phyloP scores from a whole-genome alignment of 2,888 invertebrate genomes.

The Tanypteryx hageni region DNA sequence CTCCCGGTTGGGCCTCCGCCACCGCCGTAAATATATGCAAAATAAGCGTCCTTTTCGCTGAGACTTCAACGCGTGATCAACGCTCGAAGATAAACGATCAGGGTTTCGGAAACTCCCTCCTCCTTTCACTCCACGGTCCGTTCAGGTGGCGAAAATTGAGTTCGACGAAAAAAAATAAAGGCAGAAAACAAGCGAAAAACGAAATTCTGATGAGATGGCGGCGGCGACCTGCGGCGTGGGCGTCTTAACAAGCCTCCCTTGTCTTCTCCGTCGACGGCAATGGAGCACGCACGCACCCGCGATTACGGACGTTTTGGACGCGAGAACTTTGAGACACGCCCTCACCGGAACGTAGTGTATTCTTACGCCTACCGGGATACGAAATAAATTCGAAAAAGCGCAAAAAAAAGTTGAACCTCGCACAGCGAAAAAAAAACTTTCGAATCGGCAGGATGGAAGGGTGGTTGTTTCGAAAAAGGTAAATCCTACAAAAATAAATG shows the following conservation, averaged over 20 bases:
- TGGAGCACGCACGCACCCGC: background rate
- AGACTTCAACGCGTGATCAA: conserved; percentile 27
- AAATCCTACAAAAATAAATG: too few relatives aligned
- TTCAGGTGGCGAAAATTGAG: conserved; percentile 35
- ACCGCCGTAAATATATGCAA: conserved; percentile 21
- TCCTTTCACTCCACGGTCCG: conserved; percentile 14
- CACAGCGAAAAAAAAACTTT: background rate
- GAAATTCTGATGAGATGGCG: conserved; percentile 5
- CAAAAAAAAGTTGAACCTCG: background rate
- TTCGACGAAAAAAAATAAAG: background rate
- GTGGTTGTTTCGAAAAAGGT: too few relatives aligned
- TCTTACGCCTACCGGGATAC: background rate
- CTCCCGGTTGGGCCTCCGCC: background rate
- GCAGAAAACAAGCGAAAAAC: background rate
- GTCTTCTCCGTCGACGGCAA: background rate
- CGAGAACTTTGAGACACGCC: background rate
- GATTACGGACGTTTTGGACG: background rate
- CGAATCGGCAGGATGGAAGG: background rate
- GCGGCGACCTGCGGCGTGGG: background rate
- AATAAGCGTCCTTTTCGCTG: background rate
- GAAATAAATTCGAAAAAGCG: conserved; percentile 3
- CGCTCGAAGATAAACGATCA: conserved; percentile 1
- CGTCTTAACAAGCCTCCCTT: conserved; percentile 18
- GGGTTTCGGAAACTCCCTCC: background rate
- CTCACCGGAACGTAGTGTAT: background rate